Evolutionary conservation across 2,113 vertebrate species (phyloP).

Genomic region (Eulemur macaco): DNA sequence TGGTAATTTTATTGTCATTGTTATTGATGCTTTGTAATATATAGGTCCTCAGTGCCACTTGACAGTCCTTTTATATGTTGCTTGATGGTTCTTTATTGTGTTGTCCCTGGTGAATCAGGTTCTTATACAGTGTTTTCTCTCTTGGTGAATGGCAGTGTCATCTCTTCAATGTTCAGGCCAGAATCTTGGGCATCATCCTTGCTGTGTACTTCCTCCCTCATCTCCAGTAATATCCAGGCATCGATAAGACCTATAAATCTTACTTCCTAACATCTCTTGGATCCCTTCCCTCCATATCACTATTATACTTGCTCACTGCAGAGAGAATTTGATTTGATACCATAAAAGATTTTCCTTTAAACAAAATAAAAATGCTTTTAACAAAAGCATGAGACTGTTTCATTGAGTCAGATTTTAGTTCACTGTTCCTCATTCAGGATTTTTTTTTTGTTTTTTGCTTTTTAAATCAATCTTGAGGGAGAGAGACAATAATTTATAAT

Average conservation of each 20-base stretch:
- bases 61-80: not conserved
- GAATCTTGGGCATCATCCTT: not conserved
- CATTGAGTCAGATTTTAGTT: not conserved
- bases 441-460: not conserved
- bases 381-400: not conserved
- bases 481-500: not conserved
- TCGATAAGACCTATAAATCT: not conserved
- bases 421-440: not conserved
- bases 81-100: not conserved
- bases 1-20: not conserved
- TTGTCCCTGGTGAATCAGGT: not conserved
- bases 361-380: not conserved
- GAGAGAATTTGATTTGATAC: not conserved
- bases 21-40: not conserved
- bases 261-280: not conserved
- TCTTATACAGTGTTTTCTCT: not conserved
- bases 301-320: not conserved
- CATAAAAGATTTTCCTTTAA: conserved; percentile 1
- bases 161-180: not conserved
- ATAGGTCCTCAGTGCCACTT: not conserved
- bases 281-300: not conserved
- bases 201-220: not conserved
- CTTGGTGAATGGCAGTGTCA: not conserved
- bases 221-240: not conserved
- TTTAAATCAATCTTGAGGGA: not conserved